Conservation (phyloP, 2,113 vertebrate genomes). For the Morone saxatilis region DNA sequence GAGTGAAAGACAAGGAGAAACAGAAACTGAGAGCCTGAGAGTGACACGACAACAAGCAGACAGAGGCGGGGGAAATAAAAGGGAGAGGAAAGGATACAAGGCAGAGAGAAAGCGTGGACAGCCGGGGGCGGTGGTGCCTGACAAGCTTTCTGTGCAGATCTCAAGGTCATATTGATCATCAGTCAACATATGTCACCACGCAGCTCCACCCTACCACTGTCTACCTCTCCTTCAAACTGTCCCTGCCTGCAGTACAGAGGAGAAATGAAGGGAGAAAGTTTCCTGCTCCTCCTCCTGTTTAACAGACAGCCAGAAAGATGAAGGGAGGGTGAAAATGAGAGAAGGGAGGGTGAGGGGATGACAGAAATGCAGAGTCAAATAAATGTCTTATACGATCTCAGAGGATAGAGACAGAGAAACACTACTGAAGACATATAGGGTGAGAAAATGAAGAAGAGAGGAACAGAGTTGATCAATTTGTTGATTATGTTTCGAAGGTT, state of each 20-base stretch:
- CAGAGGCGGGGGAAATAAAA: slow-evolving; percentile 16
- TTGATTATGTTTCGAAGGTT: not conserved
- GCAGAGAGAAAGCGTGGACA: slow-evolving; percentile 1
- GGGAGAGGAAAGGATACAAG: not conserved
- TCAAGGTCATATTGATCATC: slow-evolving; percentile 81
- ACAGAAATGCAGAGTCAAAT: not conserved
- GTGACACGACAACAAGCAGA: not conserved
- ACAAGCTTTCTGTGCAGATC: slow-evolving; percentile 45
- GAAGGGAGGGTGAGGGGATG: not conserved
- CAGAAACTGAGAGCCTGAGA: not conserved
- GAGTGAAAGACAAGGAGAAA: slow-evolving; percentile 6
- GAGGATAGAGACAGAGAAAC: not conserved
- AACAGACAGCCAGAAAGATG: not conserved
- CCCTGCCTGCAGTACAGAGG: not conserved
- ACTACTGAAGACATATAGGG: not conserved
- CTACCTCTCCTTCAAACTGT: too few species aligned
- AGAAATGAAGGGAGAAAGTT: not conserved
- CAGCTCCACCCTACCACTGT: slow-evolving; percentile 37
- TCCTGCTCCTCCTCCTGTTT: not conserved
- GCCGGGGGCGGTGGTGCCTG: not conserved
- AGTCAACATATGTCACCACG: slow-evolving; percentile 38
- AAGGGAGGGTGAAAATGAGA: not conserved
- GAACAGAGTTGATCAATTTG: not conserved
- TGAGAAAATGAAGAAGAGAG: slow-evolving; percentile 7
- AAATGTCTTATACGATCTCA: not conserved